Evolutionary conservation across 2,888 invertebrate genomes (phyloP), one percentile per base, ranked within the genome.

Genomic region (Apodemia mormo): DNA sequence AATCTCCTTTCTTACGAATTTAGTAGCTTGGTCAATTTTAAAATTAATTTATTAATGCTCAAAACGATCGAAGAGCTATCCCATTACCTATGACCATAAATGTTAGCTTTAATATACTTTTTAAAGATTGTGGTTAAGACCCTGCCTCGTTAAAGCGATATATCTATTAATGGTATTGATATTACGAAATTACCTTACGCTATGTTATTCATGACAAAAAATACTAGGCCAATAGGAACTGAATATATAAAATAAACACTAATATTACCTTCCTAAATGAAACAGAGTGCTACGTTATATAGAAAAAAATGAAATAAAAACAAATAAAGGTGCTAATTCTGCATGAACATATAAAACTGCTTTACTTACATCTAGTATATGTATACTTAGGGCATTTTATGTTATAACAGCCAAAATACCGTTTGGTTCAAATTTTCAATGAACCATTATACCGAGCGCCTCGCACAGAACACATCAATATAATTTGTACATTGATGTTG

Each of bases 111-210:
- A 76, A 78, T 77, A 79, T 45, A 45, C 45, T 45, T 45, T 81
- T 82, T 85, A 84, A 84, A 85, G 89, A 88, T 89, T 88, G 86
- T 89, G 88, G 86, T 90, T 87, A 84, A 86, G 89, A 92, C 92
- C 92, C 92, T 93, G 92, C 92, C 87, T 92, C 89, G 89, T 91
- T 90, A 86, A 92, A 92, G 92, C 91, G 84, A 90, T 90, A 88
- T 81, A 85, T 82, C 85, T 88, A 88, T 85, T 82, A 45, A 85
- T 84, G 81, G 83, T 87, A 87, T 76, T 81, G 81, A 86, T 87
- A 88, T 85, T 76, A 79, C 75, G 77, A 75, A 87, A 84, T 85
- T 83, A 75, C 72, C 81, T 80, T 83, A 82, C 68, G 76, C 86
- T 90, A 90, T 83, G 83, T 82, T 77, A 89, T 90, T 89, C 89